These are phyloP conservation scores for Synergus umbraculus DNA, from an alignment of 2,888 invertebrate species.

Conservation along the genomic window DNA sequence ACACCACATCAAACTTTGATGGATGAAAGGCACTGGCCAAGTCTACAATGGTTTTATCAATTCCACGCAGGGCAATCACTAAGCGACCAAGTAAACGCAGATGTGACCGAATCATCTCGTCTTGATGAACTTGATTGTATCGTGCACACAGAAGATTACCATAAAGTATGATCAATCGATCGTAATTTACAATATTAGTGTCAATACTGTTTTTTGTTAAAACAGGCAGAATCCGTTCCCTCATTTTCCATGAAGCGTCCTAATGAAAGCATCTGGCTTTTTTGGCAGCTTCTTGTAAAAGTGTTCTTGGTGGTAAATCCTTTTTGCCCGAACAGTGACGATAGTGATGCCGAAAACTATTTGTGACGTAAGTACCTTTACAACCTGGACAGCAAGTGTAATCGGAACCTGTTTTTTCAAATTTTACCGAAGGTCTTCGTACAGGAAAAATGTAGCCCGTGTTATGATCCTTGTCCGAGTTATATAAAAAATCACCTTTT, in stretches of 20 bases:
- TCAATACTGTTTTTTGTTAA: conserved; percentile 5
- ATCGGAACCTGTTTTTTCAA: too few relatives aligned
- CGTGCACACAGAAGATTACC: conserved; percentile 38
- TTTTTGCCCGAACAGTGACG: too few relatives aligned
- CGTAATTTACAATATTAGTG: neutral
- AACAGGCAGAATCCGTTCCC: conserved; percentile 20
- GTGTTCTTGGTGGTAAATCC: too few relatives aligned
- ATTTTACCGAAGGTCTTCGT: too few relatives aligned
- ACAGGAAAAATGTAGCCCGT: too few relatives aligned
- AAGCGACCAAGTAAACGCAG: conserved; percentile 33
- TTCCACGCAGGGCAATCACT: neutral
- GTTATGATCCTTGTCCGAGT: too few relatives aligned
- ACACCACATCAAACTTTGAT: conserved; percentile 44
- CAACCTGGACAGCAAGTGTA: too few relatives aligned
- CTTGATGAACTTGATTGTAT: conserved; percentile 33
- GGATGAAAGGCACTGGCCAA: conserved; percentile 47
- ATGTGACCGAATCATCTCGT: neutral
- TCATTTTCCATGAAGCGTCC: conserved; percentile 4
- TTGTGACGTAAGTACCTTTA: too few relatives aligned
- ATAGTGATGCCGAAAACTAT: too few relatives aligned
- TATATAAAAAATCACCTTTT: too few relatives aligned
- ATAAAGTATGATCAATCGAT: conserved; percentile 38
- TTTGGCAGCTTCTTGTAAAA: too few relatives aligned
- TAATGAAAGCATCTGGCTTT: conserved; percentile 1
- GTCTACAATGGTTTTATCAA: conserved; percentile 32